Conservation (phyloP, 1,140 invertebrate genomes). For the Alviniconcha marisindica region DNA sequence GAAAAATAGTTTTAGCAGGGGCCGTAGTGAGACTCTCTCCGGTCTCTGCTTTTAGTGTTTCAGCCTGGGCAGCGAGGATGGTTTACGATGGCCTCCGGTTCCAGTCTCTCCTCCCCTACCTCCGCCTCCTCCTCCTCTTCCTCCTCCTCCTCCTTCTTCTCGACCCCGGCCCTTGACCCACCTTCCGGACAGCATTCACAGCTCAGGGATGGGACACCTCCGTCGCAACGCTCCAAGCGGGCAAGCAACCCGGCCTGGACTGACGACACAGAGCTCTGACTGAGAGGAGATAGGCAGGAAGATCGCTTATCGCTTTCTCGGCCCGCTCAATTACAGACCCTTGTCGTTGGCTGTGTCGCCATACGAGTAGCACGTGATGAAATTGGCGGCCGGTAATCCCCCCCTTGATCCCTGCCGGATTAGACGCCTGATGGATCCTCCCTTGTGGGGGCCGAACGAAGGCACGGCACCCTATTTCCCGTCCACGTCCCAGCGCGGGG, state of each 20-base stretch:
- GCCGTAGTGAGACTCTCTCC: too few species aligned
- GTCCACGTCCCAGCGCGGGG: neutral
- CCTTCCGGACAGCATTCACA: too few species aligned
- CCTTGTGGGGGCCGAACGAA: neutral
- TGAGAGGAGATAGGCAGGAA: neutral
- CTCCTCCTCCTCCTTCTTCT: neutral
- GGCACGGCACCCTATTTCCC: neutral
- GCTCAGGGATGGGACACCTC: too few species aligned
- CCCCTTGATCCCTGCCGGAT: neutral
- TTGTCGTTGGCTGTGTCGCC: neutral
- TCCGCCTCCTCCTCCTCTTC: too few species aligned
- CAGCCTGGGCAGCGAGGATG: too few species aligned
- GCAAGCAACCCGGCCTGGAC: neutral
- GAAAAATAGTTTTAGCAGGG: neutral
- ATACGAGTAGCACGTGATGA: constrained; percentile 1
- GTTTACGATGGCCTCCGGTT: neutral
- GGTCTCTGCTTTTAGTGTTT: too few species aligned
- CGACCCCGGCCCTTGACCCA: neutral
- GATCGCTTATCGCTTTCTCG: constrained; percentile 19
- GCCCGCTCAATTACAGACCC: constrained; percentile 28
- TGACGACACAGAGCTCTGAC: too few species aligned
- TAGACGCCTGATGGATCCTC: constrained; percentile 26
- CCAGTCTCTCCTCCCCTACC: neutral
- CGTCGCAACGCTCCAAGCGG: too few species aligned
- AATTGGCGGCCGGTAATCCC: constrained; percentile 25